Percentiles rank a stretch among this genome's conserved stretches.
These are phyloP conservation scores for Agelaius phoeniceus DNA, from an alignment of 2,113 vertebrate species.

Conservation along the genomic window DNA sequence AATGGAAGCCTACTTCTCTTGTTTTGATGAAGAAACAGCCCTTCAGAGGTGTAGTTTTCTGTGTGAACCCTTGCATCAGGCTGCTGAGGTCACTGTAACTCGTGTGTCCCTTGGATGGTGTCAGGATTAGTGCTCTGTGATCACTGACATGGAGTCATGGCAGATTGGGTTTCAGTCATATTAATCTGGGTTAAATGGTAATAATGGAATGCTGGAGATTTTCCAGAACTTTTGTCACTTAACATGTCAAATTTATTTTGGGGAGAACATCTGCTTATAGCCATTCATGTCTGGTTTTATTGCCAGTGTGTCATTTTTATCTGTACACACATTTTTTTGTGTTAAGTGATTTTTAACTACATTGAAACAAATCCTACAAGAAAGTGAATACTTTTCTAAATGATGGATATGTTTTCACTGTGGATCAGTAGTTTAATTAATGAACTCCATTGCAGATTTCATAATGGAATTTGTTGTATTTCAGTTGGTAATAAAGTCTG, in stretches of 20 bases:
- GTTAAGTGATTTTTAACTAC: neutral
- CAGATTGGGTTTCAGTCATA: neutral
- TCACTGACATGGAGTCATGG: neutral
- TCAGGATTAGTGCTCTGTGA: neutral
- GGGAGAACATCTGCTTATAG: slow-evolving; percentile 20
- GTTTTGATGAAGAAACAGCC: slow-evolving; percentile 32
- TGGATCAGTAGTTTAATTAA: slow-evolving; percentile 34
- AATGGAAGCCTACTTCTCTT: slow-evolving; percentile 48
- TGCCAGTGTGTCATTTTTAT: slow-evolving; percentile 25
- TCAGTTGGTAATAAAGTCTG: slow-evolving; percentile 54
- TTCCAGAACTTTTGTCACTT: slow-evolving; percentile 9
- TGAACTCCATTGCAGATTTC: slow-evolving; percentile 42
- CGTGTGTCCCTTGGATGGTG: neutral
- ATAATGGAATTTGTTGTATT: slow-evolving; percentile 25
- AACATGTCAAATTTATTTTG: neutral
- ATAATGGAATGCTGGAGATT: slow-evolving; percentile 28
- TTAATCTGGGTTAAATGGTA: slow-evolving; percentile 19
- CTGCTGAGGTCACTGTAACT: neutral
- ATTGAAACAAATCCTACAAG: slow-evolving; percentile 66
- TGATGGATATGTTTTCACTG: slow-evolving; percentile 69
- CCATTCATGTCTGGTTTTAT: slow-evolving; percentile 20
- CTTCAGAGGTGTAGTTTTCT: neutral
- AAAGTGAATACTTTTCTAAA: slow-evolving; percentile 66
- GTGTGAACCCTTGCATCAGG: neutral
- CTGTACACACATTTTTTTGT: slow-evolving; percentile 1